Base-by-base conservation (phyloP, 2,888 invertebrate genomes). In the Taphrorychus bicolor region DNA sequence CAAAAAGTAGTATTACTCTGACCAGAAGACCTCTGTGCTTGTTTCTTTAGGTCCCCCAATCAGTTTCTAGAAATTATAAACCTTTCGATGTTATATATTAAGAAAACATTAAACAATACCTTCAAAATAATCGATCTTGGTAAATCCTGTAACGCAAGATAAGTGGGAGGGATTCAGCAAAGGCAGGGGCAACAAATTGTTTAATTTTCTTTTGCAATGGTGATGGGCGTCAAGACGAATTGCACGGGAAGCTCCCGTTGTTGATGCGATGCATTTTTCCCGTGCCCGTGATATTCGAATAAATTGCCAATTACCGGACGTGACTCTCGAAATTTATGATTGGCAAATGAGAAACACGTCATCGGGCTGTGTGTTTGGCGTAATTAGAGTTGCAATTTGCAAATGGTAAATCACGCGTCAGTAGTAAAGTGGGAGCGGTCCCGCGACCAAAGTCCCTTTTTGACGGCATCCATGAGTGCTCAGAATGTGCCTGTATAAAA, bases 241-340 rank as follows among this genome's bases (percentile, higher is more conserved):
- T 45, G 45, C 45, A 14, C 5, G 16, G 14, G 5, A 17, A 5
- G 16, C 45, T 45, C 45, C 11, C 45, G 14, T 17, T 45, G 45
- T 45, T 45, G 45, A 16, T 45, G 14, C 17, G 45, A 45, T 45
- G 45, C 45, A 45, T 45, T 45, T 45, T 45, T 45, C 45, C 17
- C 14, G 45, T 45, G 9, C 16, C 17, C 17, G 14, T 16, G 17
- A 45, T 45, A 45, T 45, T 16, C 1, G 45, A 45, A 45, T 45
- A 45, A 45, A 45, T 45, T 45, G 45, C 45, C 45, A 45, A 45
- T 45, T 45, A 45, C 45, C 45, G 45, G 45, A 45, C 45, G 16
- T 45, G 45, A 45, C 45, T 45, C 45, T 45, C 14, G 14, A 45
- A 45, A 45, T 45, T 45, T 45, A 45, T 45, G 45, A 45, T 45